Evolutionary conservation across 2,113 vertebrate genomes (phyloP).

Genomic region (Xenopus borealis): DNA sequence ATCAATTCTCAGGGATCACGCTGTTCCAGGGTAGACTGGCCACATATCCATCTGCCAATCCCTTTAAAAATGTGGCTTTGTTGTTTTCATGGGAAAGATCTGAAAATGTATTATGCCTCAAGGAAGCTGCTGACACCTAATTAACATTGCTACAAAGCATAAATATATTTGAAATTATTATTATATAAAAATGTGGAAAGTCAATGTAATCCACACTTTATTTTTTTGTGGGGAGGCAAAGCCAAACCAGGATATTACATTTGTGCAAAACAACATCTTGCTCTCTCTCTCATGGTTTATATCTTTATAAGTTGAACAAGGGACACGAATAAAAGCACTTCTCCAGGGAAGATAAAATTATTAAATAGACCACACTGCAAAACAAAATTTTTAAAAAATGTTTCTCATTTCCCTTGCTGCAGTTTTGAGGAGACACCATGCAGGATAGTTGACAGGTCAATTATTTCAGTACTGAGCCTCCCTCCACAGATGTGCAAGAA

Average conservation of each 20-base stretch:
- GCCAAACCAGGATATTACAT: neutral
- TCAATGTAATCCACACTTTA: too few species aligned
- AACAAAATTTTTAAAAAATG: constrained; percentile 67
- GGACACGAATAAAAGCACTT: constrained; percentile 57
- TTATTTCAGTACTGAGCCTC: constrained; percentile 75
- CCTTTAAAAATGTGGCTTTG: neutral
- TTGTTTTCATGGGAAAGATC: neutral
- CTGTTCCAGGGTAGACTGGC: too few species aligned
- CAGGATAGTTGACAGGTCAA: constrained; percentile 86
- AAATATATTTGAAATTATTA: too few species aligned
- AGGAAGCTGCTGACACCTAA: neutral
- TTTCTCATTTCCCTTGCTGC: constrained; percentile 77
- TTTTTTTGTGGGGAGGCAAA: too few species aligned
- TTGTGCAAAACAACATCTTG: constrained; percentile 1
- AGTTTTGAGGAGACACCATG: constrained; percentile 62
- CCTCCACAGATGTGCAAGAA: constrained; percentile 64
- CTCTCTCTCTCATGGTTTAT: constrained; percentile 23
- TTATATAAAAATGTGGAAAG: too few species aligned
- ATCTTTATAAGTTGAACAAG: constrained; percentile 40
- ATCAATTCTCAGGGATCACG: too few species aligned
- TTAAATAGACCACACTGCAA: constrained; percentile 65
- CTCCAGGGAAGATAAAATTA: constrained; percentile 57
- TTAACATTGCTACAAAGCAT: too few species aligned
- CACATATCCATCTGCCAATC: too few species aligned
- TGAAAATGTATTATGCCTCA: neutral